These are phyloP conservation scores for Loris lydekkerianus DNA, from an alignment of 2,797 vertebrate species.

Conservation along the genomic window DNA sequence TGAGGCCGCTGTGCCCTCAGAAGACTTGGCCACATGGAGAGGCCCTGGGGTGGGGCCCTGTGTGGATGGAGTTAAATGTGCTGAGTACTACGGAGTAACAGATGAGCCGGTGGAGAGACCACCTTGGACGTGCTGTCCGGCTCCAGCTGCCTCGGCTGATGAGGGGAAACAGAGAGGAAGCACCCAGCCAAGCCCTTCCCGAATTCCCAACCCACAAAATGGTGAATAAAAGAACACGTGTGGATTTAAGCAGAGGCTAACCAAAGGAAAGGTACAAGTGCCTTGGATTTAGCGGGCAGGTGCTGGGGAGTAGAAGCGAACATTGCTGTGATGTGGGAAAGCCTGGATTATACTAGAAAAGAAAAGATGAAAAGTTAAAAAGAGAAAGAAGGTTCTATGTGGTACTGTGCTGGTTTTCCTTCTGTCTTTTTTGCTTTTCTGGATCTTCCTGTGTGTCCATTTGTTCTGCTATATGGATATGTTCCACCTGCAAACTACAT, in stretches of 20 bases:
- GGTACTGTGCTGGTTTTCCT: neutral
- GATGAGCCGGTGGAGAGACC: neutral
- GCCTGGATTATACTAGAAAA: neutral
- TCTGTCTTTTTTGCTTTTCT: neutral
- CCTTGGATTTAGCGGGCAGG: neutral
- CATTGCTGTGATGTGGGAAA: neutral
- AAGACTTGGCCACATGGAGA: neutral
- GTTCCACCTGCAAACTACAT: neutral
- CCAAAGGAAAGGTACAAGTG: neutral
- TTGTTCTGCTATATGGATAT: neutral
- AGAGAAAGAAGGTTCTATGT: neutral
- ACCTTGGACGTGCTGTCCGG: neutral
- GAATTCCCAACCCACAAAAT: neutral
- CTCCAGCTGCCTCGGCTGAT: neutral
- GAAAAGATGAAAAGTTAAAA: neutral
- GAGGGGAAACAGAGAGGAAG: neutral
- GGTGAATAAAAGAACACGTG: neutral
- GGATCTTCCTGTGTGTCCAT: neutral
- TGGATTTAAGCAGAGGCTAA: neutral
- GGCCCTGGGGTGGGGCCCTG: neutral
- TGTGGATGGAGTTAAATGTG: neutral
- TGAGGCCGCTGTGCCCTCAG: neutral
- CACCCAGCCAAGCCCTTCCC: neutral
- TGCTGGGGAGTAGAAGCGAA: neutral
- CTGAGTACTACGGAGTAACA: too few species aligned